These are phyloP conservation scores for Allolobophora icterica DNA, from an alignment of 2,888 invertebrate species.

Conservation along the genomic window DNA sequence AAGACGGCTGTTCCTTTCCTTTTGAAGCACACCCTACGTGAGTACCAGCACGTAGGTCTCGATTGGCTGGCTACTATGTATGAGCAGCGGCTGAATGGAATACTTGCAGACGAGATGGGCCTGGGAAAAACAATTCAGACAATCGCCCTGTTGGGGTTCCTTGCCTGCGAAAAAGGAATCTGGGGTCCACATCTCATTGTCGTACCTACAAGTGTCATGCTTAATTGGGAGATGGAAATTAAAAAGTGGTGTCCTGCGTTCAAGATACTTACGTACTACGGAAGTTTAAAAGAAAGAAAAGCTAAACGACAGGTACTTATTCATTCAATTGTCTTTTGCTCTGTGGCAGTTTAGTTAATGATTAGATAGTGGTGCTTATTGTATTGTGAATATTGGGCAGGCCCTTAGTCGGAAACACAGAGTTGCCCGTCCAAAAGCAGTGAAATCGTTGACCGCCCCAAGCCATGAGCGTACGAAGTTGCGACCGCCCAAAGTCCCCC, in stretches of 20 bases:
- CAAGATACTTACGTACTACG: slow-evolving; percentile 97
- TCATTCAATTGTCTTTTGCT: background rate
- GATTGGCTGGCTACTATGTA: slow-evolving; percentile 93
- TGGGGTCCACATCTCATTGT: slow-evolving; percentile 99
- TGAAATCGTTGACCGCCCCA: no score
- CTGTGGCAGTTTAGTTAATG: background rate
- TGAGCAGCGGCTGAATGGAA: slow-evolving; percentile 84
- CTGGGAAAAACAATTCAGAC: slow-evolving; percentile 95
- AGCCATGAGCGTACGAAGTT: no score
- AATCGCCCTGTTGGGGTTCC: slow-evolving; percentile 90
- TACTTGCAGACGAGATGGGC: slow-evolving; percentile 99
- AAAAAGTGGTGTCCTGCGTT: slow-evolving; percentile 99
- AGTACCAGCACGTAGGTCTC: slow-evolving; percentile 97
- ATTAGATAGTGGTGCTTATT: no score
- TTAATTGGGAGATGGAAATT: slow-evolving; percentile 99
- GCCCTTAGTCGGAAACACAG: no score
- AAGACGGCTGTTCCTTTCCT: slow-evolving; percentile 87
- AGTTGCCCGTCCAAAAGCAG: no score
- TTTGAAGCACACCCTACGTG: slow-evolving; percentile 84
- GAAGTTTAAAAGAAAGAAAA: slow-evolving; percentile 87
- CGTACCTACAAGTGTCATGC: slow-evolving; percentile 98
- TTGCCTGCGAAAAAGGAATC: slow-evolving; percentile 73
- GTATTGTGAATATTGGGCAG: no score
- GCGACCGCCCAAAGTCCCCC: no score
- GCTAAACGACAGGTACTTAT: slow-evolving; percentile 66